phyloP scores from a whole-genome alignment of 2,113 vertebrate genomes.

The Lepus timidus region DNA sequence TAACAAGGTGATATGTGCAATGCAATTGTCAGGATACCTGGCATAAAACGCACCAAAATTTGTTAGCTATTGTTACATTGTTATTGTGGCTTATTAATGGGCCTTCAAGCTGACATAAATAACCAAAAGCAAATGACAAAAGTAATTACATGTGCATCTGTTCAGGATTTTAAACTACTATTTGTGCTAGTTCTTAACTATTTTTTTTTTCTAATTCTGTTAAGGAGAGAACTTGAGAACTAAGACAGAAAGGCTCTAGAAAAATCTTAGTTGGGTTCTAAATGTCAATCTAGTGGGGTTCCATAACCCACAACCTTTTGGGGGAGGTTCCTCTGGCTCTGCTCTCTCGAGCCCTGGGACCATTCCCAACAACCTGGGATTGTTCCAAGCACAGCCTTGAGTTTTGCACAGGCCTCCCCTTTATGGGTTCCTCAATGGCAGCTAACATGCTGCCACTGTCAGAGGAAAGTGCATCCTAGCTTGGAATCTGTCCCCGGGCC shows the following conservation, averaged over 20 bases:
- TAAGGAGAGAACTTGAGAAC: constrained; percentile 20
- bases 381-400: constrained; percentile 32
- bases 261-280: constrained; percentile 46
- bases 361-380: constrained; percentile 16
- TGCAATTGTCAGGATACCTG: neutral
- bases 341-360: neutral
- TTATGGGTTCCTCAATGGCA: constrained; percentile 49
- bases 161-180: constrained; percentile 31
- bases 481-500: constrained; percentile 27
- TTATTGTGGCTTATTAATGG: constrained; percentile 11
- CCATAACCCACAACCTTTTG: neutral
- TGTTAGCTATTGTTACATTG: neutral
- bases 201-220: constrained; percentile 52
- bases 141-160: neutral
- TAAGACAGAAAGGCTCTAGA: neutral
- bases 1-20: neutral
- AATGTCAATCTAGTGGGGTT: neutral
- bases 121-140: constrained; percentile 38
- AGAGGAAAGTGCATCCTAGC: constrained; percentile 8
- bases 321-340: neutral
- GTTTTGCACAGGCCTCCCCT: constrained; percentile 29
- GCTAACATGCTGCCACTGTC: neutral
- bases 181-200: constrained; percentile 14
- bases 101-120: constrained; percentile 28
- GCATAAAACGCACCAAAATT: neutral